Percentiles rank a stretch among this genome's conserved stretches.
phyloP scores from a whole-genome alignment of 2,888 invertebrate species.

The Ormyrus rosae region DNA sequence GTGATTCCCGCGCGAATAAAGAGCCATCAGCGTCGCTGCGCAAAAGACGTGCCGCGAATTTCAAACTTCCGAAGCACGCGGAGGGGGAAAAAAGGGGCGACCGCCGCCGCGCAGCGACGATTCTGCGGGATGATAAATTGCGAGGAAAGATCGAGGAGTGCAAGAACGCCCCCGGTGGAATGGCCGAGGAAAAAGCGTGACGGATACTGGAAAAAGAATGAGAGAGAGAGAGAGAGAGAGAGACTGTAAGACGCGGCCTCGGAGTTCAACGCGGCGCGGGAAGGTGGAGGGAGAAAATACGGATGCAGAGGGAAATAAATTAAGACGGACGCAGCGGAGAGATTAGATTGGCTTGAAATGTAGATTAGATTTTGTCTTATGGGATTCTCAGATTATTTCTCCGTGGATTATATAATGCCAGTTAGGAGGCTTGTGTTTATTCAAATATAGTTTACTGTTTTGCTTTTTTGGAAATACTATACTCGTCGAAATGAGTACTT shows the following conservation, averaged over 20 bases:
- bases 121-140: slow-evolving; percentile 43
- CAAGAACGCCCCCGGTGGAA: neutral
- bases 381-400: too few species aligned
- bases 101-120: slow-evolving; percentile 9
- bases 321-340: neutral
- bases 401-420: too few species aligned
- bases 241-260: neutral
- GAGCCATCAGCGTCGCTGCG: too few species aligned
- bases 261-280: too few species aligned
- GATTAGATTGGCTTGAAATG: slow-evolving; percentile 9
- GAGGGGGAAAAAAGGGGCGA: neutral
- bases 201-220: slow-evolving; percentile 10
- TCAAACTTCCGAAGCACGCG: neutral
- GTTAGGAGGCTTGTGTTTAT: too few species aligned
- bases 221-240: slow-evolving; percentile 1
- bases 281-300: neutral
- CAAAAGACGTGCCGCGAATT: too few species aligned
- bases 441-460: too few species aligned
- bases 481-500: too few species aligned
- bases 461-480: too few species aligned
- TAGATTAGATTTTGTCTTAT: neutral
- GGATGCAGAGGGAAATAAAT: neutral
- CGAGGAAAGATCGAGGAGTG: slow-evolving; percentile 24
- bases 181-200: neutral
- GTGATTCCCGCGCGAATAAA: too few species aligned